Percentiles rank a stretch among this genome's conserved stretches.
Evolutionary conservation across 2,888 invertebrate genomes (phyloP).

Genomic region (Prosopocoilus inquinatus): DNA sequence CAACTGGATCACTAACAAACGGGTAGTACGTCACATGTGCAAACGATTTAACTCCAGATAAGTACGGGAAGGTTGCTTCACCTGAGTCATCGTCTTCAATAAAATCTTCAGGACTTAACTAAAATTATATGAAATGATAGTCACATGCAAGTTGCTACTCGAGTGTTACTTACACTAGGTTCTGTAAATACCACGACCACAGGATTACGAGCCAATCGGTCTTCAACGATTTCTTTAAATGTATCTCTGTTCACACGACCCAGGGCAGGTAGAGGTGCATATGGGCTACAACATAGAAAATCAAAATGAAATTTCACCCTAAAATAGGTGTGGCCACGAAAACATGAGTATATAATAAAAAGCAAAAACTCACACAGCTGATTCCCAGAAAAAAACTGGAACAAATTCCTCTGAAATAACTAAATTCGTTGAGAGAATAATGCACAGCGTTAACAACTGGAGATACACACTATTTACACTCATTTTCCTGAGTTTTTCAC

Average conservation of each 20-base stretch:
- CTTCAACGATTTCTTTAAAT: constrained; percentile 42
- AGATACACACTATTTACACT: constrained; percentile 13
- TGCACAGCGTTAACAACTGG: constrained; percentile 11
- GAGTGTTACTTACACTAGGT: constrained; percentile 49
- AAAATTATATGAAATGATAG: constrained; percentile 23
- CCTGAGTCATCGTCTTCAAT: constrained; percentile 45
- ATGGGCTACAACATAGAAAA: constrained; percentile 22
- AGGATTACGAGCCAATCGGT: constrained; percentile 39
- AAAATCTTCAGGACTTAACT: constrained; percentile 55
- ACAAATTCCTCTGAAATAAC: constrained; percentile 40
- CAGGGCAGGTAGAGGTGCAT: constrained; percentile 43
- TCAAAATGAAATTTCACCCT: constrained; percentile 6
- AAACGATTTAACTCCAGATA: constrained; percentile 46
- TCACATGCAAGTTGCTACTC: neutral
- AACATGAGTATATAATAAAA: constrained; percentile 8
- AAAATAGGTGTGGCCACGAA: constrained; percentile 30
- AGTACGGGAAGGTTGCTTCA: constrained; percentile 47
- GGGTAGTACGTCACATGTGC: constrained; percentile 56
- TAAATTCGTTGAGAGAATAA: constrained; percentile 12
- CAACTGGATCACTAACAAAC: constrained; percentile 60
- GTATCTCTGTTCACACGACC: constrained; percentile 43
- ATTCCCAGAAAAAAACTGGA: constrained; percentile 48
- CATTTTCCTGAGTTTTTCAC: constrained; percentile 19
- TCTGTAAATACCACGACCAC: constrained; percentile 54
- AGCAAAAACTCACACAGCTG: constrained; percentile 40